Percentiles rank a stretch among this genome's conserved stretches.
phyloP scores from a whole-genome alignment of 2,797 vertebrate genomes.

The Cacajao melanocephalus region DNA sequence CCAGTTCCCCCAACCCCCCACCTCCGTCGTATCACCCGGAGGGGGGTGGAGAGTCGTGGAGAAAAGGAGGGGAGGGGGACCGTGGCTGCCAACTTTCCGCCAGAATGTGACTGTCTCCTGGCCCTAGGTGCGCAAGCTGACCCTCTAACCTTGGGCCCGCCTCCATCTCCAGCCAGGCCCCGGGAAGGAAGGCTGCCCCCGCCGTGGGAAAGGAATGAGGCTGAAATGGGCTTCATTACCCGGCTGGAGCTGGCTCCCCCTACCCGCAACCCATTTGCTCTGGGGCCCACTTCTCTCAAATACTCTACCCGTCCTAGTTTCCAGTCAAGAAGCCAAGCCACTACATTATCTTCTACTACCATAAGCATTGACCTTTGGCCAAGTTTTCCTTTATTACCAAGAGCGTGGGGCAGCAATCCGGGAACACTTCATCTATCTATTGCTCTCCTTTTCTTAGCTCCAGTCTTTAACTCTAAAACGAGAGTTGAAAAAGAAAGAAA shows the following conservation, averaged over 20 bases:
- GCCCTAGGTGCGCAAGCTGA: neutral
- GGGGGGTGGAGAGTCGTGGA: neutral
- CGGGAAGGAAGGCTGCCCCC: neutral
- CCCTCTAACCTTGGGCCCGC: neutral
- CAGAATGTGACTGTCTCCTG: neutral
- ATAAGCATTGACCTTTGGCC: neutral
- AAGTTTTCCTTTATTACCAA: neutral
- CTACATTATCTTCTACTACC: neutral
- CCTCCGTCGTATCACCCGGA: neutral
- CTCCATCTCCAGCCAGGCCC: neutral
- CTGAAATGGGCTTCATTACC: neutral
- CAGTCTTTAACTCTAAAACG: neutral
- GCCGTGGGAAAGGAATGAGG: neutral
- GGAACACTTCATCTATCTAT: neutral
- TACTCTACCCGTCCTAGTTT: neutral
- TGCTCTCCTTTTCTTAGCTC: neutral
- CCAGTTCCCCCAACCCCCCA: slow-evolving; percentile 65
- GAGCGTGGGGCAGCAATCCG: neutral
- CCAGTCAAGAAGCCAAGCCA: neutral
- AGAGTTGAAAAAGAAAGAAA: neutral
- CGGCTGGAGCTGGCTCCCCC: neutral
- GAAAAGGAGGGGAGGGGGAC: neutral
- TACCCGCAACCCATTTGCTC: neutral
- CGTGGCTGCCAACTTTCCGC: slow-evolving; percentile 39
- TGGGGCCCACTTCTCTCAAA: neutral